Base-by-base conservation (phyloP, 2,797 vertebrate genomes). In the Chloroceryle inda region DNA sequence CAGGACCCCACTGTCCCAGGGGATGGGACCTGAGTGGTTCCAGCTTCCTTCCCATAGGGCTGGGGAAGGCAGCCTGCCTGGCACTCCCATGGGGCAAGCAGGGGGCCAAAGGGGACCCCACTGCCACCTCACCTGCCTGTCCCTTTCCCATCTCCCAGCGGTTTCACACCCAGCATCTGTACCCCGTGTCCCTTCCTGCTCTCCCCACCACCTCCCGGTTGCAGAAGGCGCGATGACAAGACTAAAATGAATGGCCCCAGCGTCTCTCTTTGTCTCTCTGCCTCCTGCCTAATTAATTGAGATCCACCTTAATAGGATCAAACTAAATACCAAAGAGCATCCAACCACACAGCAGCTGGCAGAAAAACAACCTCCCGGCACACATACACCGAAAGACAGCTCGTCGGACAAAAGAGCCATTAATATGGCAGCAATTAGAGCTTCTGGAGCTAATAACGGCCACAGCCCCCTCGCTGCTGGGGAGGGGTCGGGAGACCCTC, bases 221-320 rank as follows among this genome's bases (percentile, higher is more conserved):
- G 64, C 80, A 69, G 76, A 42, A 94, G 38, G 69, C 6, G 2
- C 0, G 73, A 92, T 94, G 89, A 85, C 92, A 97, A 81, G 84
- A 42, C 82, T 53, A 3, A 88, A 96, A 89, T 11, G 68, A 88
- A 95, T 76, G 84, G 86, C 33, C 78, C 19, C 15, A 0, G 62
- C 1, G 1, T 84, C 63, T 62, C 67, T 63, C 88, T 95, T 97
- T 95, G 90, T 93, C 86, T 89, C 72, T 44, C 66, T 86, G 85
- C 63, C 93, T 90, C 80, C 82, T 66, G 56, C 35, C 81, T 95
- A 95, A 97, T 96, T 97, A 96, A 97, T 95, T 95, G 92, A 94
- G 92, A 92, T 95, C 96, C 90, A 96, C 96, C 95, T 95, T 97
- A 94, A 96, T 81, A 85, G 94, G 93, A 94, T 96, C 92, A 95